Evolutionary conservation across 2,113 vertebrate species (phyloP), one percentile per base, ranked within the genome.

Genomic region (Epinephelus moara): DNA sequence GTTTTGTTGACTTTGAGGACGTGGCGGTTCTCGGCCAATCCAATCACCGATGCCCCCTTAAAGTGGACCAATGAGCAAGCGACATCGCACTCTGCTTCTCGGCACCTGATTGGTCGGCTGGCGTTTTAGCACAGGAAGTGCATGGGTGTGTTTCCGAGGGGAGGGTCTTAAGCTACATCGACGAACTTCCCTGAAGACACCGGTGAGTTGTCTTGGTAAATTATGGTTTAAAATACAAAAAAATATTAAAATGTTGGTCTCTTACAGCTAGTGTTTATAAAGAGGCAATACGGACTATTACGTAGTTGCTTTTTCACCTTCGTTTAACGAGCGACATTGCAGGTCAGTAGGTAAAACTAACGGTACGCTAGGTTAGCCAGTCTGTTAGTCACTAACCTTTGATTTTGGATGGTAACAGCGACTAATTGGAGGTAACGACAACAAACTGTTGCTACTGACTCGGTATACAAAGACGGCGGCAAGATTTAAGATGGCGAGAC

Each of bases 11-110:
- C 85, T 87, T 90, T 96, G 95, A 86, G 92, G 89, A 96, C 95
- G 95, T 96, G 95, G 95, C 95, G 95, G 81, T 93, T 95, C 80
- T 93, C 33, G 88, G 81, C 95, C 94, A 96, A 95, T 96, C 92
- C 90, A 88, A 94, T 92, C 85, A 89, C 60, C 81, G 63, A n/a
- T 75, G 67, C 64, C 61, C 78, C 14, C 77, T 25, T 80, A 85
- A 91, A 93, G 91, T 91, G 88, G 92, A 94, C 95, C 94, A 95
- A 94, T 95, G 30, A 88, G 42, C 45, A 18, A 3, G 77, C 89
- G 90, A 91, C 93, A 92, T 94, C 71, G 8, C 91, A 94, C 81
- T 68, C 33, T 21, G 13, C 15, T 75, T 62, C 30, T 30, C 49
- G 8, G n/a, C 3, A 0, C 6, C 56, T 73, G 66, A 85, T 91